Base-by-base conservation (phyloP, 2,888 invertebrate genomes). In the Aphodius granarius region DNA sequence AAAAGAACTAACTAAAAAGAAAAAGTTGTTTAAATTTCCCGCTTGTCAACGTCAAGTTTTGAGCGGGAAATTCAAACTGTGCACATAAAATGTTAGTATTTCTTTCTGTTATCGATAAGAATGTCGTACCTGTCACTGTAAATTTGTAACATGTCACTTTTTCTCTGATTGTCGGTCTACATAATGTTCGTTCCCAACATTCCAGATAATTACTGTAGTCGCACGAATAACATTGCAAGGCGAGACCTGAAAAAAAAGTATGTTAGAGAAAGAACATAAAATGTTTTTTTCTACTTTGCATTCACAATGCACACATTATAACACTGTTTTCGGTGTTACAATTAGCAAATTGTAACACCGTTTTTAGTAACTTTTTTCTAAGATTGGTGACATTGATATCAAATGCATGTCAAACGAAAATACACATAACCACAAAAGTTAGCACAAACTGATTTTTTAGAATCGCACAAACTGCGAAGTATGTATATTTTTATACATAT, bases 151-250 rank as follows among this genome's bases (percentile, higher is more conserved):
- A 68, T 2, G 68, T 20, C n/a, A 68, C 68, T 1, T 68, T 20
- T 21, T 68, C 68, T 68, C 68, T 0, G 13, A 68, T 21, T 0
- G 68, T 20, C 5, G 68, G 68, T 9, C n/a, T 13, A 6, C 68
- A 68, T n/a, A 22, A n/a, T 6, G 22, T 68, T 13, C 21, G 20
- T 20, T 68, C 22, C 21, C 16, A 20, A 21, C 68, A 68, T 21
- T 68, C 68, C 13, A 68, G 15, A 22, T 68, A 68, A 68, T 68
- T 68, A 21, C 21, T 21, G 68, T 68, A 68, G 22, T 68, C 68
- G 20, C 68, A 68, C 15, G 19, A 13, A 20, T 20, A 68, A 20
- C 68, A 68, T 21, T 19, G n/a, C n/a, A 68, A 68, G 0, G 68
- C 19, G 4, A 21, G 15, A 20, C 20, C 19, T 20, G 13, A 68